These are phyloP conservation scores for Sericinus montela DNA, from an alignment of 2,888 invertebrate species.

Conservation along the genomic window DNA sequence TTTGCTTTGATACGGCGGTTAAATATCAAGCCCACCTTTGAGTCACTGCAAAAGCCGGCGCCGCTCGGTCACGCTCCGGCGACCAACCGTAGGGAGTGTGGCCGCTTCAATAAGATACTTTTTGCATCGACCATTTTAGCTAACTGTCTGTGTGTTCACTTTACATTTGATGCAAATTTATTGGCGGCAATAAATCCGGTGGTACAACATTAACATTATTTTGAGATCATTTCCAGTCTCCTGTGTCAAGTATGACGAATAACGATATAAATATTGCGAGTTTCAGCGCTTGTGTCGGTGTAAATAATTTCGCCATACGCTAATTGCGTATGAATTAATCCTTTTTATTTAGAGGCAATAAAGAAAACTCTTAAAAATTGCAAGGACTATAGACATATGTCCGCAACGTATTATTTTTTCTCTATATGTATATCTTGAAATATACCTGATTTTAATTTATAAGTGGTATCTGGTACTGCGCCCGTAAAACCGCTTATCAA, in stretches of 20 bases:
- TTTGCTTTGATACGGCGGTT: neutral
- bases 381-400: too few species aligned
- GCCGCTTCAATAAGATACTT: constrained; percentile 30
- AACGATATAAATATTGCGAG: neutral
- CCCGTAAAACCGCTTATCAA: too few species aligned
- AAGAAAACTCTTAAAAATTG: too few species aligned
- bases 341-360: too few species aligned
- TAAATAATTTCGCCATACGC: too few species aligned
- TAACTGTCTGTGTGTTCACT: constrained; percentile 9
- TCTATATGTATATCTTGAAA: too few species aligned
- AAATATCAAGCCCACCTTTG: constrained; percentile 25
- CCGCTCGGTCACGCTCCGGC: constrained; percentile 29
- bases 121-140: constrained; percentile 32
- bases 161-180: constrained; percentile 2
- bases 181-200: constrained; percentile 5
- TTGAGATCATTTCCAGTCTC: neutral
- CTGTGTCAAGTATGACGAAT: neutral
- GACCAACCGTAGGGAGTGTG: constrained; percentile 36
- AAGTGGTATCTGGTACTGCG: too few species aligned
- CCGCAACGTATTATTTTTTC: too few species aligned
- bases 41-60: constrained; percentile 26
- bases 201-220: neutral
- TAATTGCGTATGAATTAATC: too few species aligned
- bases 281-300: neutral
- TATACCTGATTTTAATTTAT: too few species aligned